Evolutionary conservation across 1,140 invertebrate genomes (phyloP), one percentile per base, ranked within the genome.

Genomic region (Bombus affinis): DNA sequence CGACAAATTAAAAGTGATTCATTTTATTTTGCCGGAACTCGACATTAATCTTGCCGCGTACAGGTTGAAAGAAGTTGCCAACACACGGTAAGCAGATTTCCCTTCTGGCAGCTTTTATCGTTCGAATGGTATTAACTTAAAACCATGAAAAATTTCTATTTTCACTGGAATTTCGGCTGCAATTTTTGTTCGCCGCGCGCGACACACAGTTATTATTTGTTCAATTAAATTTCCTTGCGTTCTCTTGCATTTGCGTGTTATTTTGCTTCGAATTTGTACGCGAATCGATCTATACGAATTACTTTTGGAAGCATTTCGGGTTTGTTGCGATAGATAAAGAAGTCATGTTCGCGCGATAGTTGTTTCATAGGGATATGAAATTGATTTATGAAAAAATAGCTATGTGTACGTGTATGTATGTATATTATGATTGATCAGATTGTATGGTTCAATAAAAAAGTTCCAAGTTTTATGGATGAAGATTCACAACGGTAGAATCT

Each of bases 1-100:
- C 35, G 74, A 78, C 81, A 57, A 83, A 83, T 83, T 78, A 78
- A 83, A 68, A 57, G 62, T 57, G 81, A 83, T 83, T 83, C 68
- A 78, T 70, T 70, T 78, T 70, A 70, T 83, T 83, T 83, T 28
- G 1, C 44, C n/a, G n/a, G 44, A 37, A 37, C 62, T 25, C 35
- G 44, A 57, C 73, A 78, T 83, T 83, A 78, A 83, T 83, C 74
- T 83, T 77, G 73, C 42, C 70, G 22, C 70, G 39, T 44, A 42
- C 25, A 62, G 25, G 12, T 25, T 15, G 59, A 35, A 68, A 77
- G 73, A 83, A 77, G 44, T 77, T 57, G 32, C 15, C 15, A 18
- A 68, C 57, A 18, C n/a, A 32, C n/a, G 37, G 28, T 68, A 57
- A 83, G 72, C 72, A 76, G 81, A 76, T 83, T 83, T 83, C 22